Conservation (phyloP, 1,140 invertebrate genomes). For the Bilobella aurantiaca region DNA sequence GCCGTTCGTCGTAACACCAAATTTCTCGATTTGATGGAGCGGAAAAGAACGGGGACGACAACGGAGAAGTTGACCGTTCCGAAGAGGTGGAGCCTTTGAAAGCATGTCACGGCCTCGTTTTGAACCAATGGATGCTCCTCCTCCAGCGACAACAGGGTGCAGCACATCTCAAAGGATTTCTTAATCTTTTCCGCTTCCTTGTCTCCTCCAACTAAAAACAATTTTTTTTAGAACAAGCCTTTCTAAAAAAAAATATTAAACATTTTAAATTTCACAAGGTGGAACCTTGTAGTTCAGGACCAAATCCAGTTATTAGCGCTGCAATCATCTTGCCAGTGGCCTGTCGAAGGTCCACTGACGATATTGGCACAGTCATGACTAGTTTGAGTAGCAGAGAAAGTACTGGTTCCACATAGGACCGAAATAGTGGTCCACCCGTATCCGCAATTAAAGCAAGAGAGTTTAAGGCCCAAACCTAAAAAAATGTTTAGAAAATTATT, state of each 20-base stretch:
- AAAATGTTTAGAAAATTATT: too few species aligned
- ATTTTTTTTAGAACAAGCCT: not conserved
- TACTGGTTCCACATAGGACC: conserved; percentile 89
- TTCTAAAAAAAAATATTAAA: conserved; percentile 28
- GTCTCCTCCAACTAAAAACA: conserved; percentile 36
- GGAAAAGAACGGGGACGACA: conserved; percentile 81
- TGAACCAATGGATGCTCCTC: conserved; percentile 81
- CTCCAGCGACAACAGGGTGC: conserved; percentile 78
- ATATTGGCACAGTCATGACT: conserved; percentile 75
- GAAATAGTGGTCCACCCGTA: conserved; percentile 96
- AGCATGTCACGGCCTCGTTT: conserved; percentile 87
- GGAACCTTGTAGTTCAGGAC: conserved; percentile 93
- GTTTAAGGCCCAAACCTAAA: conserved; percentile 88
- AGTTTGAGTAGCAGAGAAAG: conserved; percentile 79
- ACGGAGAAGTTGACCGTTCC: conserved; percentile 83
- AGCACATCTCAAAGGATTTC: conserved; percentile 45
- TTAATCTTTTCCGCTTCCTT: conserved; percentile 26
- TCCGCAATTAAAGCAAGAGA: conserved; percentile 90
- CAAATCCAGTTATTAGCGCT: conserved; percentile 91
- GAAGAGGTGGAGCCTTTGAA: conserved; percentile 96
- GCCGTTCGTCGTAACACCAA: conserved; percentile 82
- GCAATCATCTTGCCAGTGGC: conserved; percentile 87
- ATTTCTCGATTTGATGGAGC: conserved; percentile 55
- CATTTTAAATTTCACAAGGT: conserved; percentile 17
- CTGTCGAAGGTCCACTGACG: conserved; percentile 83